phyloP scores from a whole-genome alignment of 2,113 vertebrate species.

The Pterophyllum scalare region DNA sequence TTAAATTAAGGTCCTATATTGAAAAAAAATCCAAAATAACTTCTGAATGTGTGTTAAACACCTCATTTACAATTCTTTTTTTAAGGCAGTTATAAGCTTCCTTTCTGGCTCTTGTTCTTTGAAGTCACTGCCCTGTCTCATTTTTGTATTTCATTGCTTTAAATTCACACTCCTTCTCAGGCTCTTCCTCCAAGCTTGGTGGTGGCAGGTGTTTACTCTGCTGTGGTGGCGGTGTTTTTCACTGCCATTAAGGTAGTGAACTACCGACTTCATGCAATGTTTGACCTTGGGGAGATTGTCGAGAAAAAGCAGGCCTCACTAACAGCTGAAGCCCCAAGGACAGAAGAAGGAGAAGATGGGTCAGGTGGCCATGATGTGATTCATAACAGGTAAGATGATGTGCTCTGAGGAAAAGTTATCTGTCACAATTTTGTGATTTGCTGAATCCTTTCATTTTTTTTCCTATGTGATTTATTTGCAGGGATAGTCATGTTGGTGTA shows the following conservation, averaged over 20 bases:
- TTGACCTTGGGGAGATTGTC: conserved; percentile 90
- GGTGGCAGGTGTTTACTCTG: conserved; percentile 87
- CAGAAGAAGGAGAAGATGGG: conserved; percentile 81
- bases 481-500: conserved; percentile 86
- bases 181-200: conserved; percentile 88
- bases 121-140: not conserved
- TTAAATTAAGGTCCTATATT: not conserved
- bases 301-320: conserved; percentile 87
- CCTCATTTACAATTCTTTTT: not conserved
- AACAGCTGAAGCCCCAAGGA: conserved; percentile 77
- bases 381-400: conserved; percentile 77
- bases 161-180: conserved; percentile 63
- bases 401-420: not conserved
- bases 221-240: conserved; percentile 88
- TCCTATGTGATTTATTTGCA: conserved; percentile 51
- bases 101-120: not conserved
- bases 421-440: not conserved
- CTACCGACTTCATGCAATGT: conserved; percentile 91
- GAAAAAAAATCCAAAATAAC: not conserved
- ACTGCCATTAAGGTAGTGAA: conserved; percentile 89
- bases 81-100: not conserved
- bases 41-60: not conserved
- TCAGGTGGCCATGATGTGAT: conserved; percentile 78
- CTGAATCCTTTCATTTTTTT: not conserved
- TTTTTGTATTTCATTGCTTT: not conserved